Conservation (phyloP, 2,888 invertebrate species). For the Crepidodera aurea region DNA sequence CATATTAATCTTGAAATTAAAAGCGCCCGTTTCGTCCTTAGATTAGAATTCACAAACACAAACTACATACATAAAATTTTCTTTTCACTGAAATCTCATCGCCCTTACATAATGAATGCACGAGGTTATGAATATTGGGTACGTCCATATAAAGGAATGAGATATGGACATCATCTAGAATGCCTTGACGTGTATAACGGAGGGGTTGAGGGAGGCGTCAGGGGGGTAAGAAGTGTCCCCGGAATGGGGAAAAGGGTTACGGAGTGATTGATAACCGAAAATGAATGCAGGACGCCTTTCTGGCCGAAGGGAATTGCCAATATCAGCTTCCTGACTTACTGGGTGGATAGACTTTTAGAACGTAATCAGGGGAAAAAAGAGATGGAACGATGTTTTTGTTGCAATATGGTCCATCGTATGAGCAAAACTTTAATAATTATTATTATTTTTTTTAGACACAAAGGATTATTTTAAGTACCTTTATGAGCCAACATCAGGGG, state of each 20-base stretch:
- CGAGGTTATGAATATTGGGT: constrained; percentile 46
- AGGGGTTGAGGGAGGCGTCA: constrained; percentile 16
- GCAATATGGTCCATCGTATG: too few species aligned
- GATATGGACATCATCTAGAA: constrained; percentile 47
- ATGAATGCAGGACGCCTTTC: constrained; percentile 42
- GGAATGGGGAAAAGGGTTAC: constrained; percentile 45
- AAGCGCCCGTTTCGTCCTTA: constrained; percentile 35
- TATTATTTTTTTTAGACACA: too few species aligned
- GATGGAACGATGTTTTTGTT: too few species aligned
- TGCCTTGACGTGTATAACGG: constrained; percentile 40
- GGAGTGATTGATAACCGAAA: constrained; percentile 46
- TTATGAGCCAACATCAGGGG: too few species aligned
- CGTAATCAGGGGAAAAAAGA: too few species aligned
- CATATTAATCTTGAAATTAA: constrained; percentile 43
- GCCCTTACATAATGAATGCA: constrained; percentile 42
- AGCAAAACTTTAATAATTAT: too few species aligned
- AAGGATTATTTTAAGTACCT: too few species aligned
- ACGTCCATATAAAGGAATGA: constrained; percentile 46
- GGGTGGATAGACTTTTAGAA: constrained; percentile 13
- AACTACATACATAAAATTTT: constrained; percentile 42
- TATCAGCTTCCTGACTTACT: constrained; percentile 38
- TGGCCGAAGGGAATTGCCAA: constrained; percentile 44
- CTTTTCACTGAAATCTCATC: constrained; percentile 33
- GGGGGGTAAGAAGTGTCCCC: constrained; percentile 42
- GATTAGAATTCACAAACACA: constrained; percentile 36